Conservation (phyloP, 2,888 invertebrate genomes). For the Allophyes oxyacanthae region DNA sequence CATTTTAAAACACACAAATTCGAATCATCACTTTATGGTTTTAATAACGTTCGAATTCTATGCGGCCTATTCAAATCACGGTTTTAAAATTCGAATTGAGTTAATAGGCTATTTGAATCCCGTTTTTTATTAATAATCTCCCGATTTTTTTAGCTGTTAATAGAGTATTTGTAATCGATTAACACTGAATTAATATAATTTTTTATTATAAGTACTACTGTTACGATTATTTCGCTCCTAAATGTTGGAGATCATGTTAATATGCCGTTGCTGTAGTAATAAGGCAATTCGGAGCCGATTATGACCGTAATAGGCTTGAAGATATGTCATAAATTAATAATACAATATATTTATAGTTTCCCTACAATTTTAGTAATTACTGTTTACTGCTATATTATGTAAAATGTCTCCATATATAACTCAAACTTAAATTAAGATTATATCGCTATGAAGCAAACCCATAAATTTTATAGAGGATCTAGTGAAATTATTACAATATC, state of each 20-base stretch:
- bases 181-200: conserved; percentile 44
- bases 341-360: conserved; percentile 24
- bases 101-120: conserved; percentile 44
- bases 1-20: conserved; percentile 42
- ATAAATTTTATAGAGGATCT: neutral
- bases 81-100: conserved; percentile 39
- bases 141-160: conserved; percentile 31
- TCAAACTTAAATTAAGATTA: conserved; percentile 2
- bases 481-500: too few relatives aligned
- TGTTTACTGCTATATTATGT: conserved; percentile 18
- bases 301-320: conserved; percentile 18
- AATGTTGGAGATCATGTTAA: conserved; percentile 27
- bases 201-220: conserved; percentile 40
- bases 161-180: conserved; percentile 42
- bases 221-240: conserved; percentile 27
- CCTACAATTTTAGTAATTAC: conserved; percentile 19
- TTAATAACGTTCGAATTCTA: conserved; percentile 30
- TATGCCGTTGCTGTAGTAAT: conserved; percentile 26
- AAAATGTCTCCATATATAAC: conserved; percentile 4
- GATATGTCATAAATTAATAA: conserved; percentile 22
- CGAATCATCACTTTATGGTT: conserved; percentile 37
- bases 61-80: conserved; percentile 32
- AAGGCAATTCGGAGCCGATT: conserved; percentile 20
- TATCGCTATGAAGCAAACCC: too few relatives aligned
- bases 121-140: conserved; percentile 48